phyloP scores from a whole-genome alignment of 2,797 vertebrate species.

The Brachyrhaphis roseni region DNA sequence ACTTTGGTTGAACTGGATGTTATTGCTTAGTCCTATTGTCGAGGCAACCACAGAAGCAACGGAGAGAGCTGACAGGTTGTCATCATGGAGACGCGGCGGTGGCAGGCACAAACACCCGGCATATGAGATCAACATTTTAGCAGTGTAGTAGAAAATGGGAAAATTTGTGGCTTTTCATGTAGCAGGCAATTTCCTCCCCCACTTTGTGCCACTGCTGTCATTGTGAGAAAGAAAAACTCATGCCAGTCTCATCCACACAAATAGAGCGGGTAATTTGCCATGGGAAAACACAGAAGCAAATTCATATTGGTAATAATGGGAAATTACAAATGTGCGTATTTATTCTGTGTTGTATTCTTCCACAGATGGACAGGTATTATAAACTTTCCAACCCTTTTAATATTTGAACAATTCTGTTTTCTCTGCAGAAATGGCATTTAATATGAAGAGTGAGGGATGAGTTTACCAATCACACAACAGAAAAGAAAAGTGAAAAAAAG shows the following conservation, averaged over 20 bases:
- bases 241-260: not conserved
- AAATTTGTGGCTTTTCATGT: constrained; percentile 10
- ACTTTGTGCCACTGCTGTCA: constrained; percentile 4
- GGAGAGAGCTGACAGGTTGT: not conserved
- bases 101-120: not conserved
- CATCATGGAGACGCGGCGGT: not conserved
- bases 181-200: not conserved
- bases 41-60: constrained; percentile 2
- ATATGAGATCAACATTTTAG: constrained; percentile 5
- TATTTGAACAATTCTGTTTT: not conserved
- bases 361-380: not conserved
- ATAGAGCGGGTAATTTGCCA: constrained; percentile 1
- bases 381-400: not conserved
- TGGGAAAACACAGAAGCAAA: constrained; percentile 1
- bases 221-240: not conserved
- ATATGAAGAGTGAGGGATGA: not conserved
- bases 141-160: constrained; percentile 1
- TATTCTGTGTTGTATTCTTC: not conserved
- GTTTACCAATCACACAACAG: not conserved
- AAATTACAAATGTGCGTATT: not conserved
- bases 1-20: constrained; percentile 9
- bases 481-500: not conserved
- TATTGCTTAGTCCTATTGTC: constrained; percentile 4
- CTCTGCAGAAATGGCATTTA: not conserved
- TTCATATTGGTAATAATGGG: not conserved